Evolutionary conservation across 2,888 invertebrate species (phyloP), one percentile per base, ranked within the genome.

Genomic region (Agrypnus murinus): DNA sequence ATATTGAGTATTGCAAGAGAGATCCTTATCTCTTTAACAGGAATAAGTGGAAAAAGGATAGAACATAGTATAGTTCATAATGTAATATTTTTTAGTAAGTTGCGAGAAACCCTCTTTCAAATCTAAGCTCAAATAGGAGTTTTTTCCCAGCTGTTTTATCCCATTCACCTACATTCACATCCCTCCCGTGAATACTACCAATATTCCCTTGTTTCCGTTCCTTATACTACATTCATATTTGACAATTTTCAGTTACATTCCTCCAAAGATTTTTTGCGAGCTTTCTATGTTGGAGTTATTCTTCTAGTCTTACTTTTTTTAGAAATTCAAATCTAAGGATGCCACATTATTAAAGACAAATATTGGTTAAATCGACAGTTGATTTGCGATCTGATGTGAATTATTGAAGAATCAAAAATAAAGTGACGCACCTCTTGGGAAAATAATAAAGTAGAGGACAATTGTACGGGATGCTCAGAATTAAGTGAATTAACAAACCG

Each of bases 141-240:
- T 55, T 15, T 55, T 57, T 57, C 43, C 65, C 55, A 43, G 65
- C 46, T 55, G 65, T 55, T 57, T 65, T 65, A 65, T 57, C 55
- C 57, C 55, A 65, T 65, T 65, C 55, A 65, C 65, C 55, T 65
- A 65, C 43, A 65, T 62, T 62, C 19, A n/a, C n/a, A 34, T 65
- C 31, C 55, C 25, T 40, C n/a, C 31, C 40, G 19, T 19, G 45
- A 65, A 43, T 15, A 34, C 53, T 55, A 40, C 43, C 65, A 65
- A 65, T 65, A 53, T 55, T 57, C 55, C 55, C 57, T 57, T 57
- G 43, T 65, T 65, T 55, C 43, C 45, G 9, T 55, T 43, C 19
- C 64, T 57, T 43, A 58, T 58, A 58, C 58, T 58, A 58, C 58
- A 40, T 58, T 58, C 40, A 38, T 58, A 40, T 36, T 25, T 40